Evolutionary conservation across 2,113 vertebrate species (phyloP), one percentile per base, ranked within the genome.

Genomic region (Microcebus tavaratra): DNA sequence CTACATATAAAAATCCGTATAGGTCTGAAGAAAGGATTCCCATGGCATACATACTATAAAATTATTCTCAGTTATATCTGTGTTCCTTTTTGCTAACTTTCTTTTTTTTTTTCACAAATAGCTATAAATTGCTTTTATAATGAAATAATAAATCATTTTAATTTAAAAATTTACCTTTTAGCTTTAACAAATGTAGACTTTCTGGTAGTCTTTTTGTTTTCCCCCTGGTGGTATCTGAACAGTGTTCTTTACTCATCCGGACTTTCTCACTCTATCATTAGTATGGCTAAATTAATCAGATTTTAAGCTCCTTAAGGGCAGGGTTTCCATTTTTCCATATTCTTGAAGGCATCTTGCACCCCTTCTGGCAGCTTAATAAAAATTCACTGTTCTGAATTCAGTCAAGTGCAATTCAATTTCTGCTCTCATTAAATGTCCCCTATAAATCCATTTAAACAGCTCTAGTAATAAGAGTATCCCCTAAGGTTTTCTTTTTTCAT

Each of bases 251-350:
- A 75, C 42, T 82, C 76, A 90, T 50, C 42, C 8, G 72, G n/a
- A 73, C 65, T 95, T 96, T 90, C 82, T 50, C 21, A 34, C 23
- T 23, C 63, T 63, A 27, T 88, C 25, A 25, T 92, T 73, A 95
- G 72, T 25, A 5, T 92, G 76, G 81, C 34, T 92, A 83, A 92
- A 88, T 95, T 95, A 96, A 95, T 94, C 85, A 86, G 94, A 97
- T 91, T 96, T 90, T 96, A 97, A 96, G 93, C 93, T 95, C 86
- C 89, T 95, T 59, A 86, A 96, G 79, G 96, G 96, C 82, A 97
- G 93, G 80, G 86, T 81, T 91, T 96, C 39, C 82, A 93, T 94
- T n/a, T 92, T 95, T 86, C 76, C 85, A 96, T 95, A 96, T 89
- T 84, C 70, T 93, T 89, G 42, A 87, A 90, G 61, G 76, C 65